Conservation (phyloP, 2,113 vertebrate species). For the Dasyprocta punctata region DNA sequence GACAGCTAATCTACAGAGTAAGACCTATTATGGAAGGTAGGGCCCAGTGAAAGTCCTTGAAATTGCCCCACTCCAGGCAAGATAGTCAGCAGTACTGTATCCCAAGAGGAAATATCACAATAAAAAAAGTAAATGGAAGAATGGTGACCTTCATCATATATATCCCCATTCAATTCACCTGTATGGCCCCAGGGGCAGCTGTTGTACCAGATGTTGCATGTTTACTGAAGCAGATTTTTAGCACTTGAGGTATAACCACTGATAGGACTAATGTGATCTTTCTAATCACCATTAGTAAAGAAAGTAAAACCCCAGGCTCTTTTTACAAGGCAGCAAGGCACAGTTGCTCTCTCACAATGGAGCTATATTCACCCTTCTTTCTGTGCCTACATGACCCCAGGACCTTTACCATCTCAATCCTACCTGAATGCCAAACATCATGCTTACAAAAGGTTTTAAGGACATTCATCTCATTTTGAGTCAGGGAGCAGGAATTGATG, state of each 20-base stretch:
- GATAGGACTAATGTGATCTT: not conserved
- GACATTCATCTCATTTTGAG: not conserved
- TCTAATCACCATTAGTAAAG: not conserved
- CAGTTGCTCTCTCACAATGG: not conserved
- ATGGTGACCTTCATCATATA: not conserved
- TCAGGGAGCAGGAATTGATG: not conserved
- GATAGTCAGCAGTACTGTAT: not conserved
- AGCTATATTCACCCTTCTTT: not conserved
- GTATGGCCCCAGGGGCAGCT: not conserved
- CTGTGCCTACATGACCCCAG: not conserved
- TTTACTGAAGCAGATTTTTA: not conserved
- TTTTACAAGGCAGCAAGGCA: not conserved
- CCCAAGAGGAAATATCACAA: not conserved
- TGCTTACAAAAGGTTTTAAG: not conserved
- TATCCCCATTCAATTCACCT: not conserved
- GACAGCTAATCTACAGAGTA: not conserved
- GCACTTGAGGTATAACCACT: not conserved
- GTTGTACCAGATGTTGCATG: not conserved
- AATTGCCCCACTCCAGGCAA: not conserved
- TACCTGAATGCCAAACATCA: not conserved
- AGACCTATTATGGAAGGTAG: not conserved
- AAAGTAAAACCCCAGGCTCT: not conserved
- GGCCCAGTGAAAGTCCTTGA: not conserved
- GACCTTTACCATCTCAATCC: not conserved
- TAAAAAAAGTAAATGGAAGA: not conserved